Conservation (phyloP, 1,140 invertebrate genomes). For the Megathymus violae region DNA sequence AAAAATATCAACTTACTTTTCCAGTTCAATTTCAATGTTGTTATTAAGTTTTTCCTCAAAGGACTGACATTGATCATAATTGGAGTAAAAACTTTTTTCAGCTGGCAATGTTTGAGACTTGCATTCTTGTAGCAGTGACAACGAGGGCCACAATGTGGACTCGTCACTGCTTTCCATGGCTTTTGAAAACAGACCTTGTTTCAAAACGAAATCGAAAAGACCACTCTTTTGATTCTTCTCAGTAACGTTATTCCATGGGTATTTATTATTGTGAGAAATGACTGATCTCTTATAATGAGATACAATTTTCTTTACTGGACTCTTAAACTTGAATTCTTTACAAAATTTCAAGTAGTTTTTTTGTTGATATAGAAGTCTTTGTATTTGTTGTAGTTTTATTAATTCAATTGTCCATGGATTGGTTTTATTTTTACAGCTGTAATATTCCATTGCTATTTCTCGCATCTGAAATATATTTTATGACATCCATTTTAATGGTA, state of each 20-base stretch:
- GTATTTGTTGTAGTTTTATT: conserved; percentile 66
- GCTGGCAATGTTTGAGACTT: conserved; percentile 54
- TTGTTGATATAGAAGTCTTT: conserved; percentile 67
- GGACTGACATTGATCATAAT: conserved; percentile 64
- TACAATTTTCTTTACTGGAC: conserved; percentile 46
- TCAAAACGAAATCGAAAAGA: conserved; percentile 59
- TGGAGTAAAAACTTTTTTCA: conserved; percentile 66
- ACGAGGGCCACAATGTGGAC: conserved; percentile 47
- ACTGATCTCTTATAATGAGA: conserved; percentile 54
- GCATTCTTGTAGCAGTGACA: conserved; percentile 61
- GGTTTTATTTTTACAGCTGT: conserved; percentile 85
- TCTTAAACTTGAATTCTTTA: conserved; percentile 63
- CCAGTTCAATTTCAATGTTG: conserved; percentile 38
- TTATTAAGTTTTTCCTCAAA: conserved; percentile 54
- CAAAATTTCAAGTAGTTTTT: conserved; percentile 66
- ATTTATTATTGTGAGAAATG: conserved; percentile 68
- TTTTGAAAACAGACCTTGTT: conserved; percentile 60
- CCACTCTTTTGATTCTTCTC: conserved; percentile 60
- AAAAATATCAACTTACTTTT: conserved; percentile 53
- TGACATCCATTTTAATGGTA: too few relatives aligned
- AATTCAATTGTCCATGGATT: conserved; percentile 79
- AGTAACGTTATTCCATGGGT: conserved; percentile 70
- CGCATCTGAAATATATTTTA: conserved; percentile 82
- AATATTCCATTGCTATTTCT: conserved; percentile 87
- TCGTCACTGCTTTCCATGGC: conserved; percentile 52